A percentile compares a stretch with the other conserved stretches of the same genome.
These are phyloP conservation scores for Orientallactaga bullata DNA, from an alignment of 2,113 vertebrate species.

Conservation along the genomic window DNA sequence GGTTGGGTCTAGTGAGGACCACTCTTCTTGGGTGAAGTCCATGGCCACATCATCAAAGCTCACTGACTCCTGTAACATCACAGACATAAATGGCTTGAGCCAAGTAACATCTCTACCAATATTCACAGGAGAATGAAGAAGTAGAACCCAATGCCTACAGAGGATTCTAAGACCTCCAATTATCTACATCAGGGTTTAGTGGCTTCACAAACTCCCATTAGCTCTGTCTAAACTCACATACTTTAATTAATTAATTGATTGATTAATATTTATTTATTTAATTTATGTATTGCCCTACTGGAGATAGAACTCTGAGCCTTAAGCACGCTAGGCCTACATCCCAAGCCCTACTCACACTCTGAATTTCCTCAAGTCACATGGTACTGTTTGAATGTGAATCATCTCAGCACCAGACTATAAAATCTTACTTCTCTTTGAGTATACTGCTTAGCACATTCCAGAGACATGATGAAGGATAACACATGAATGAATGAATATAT, in stretches of 20 bases:
- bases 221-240: neutral
- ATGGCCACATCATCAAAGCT: slow-evolving; percentile 44
- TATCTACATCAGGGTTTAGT: neutral
- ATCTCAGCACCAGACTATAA: neutral
- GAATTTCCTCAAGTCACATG: neutral
- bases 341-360: neutral
- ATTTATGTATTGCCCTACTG: neutral
- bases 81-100: neutral
- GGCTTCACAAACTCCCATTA: neutral
- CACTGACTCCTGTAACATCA: slow-evolving; percentile 29
- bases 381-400: neutral
- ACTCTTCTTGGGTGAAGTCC: slow-evolving; percentile 60
- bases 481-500: too few species aligned
- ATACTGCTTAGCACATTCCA: neutral
- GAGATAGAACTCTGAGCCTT: neutral
- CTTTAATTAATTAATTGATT: too few species aligned
- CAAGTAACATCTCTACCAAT: neutral
- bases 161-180: neutral
- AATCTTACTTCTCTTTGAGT: neutral
- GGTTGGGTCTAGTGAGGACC: slow-evolving; percentile 33
- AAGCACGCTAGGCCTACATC: neutral
- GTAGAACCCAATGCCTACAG: neutral
- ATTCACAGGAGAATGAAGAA: neutral
- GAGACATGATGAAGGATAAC: neutral
- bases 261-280: too few species aligned